Conservation (phyloP, 2,888 invertebrate genomes). For the Apoda limacodes region DNA sequence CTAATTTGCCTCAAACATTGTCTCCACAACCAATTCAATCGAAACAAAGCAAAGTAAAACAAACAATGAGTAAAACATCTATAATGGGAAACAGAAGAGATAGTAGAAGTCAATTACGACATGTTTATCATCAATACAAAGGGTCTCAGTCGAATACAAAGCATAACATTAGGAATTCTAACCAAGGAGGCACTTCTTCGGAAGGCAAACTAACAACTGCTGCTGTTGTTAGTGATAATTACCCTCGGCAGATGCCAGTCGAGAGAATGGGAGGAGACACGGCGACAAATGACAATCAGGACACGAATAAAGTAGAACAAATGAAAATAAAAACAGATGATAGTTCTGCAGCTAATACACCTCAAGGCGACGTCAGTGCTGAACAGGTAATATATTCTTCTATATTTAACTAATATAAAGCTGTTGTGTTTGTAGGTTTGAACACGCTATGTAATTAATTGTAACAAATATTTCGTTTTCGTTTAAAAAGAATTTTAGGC, state of each 20-base stretch:
- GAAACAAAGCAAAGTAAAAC: constrained; percentile 36
- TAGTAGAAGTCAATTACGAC: constrained; percentile 47
- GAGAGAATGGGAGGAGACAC: constrained; percentile 49
- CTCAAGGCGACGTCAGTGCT: constrained; percentile 15
- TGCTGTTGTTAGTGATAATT: constrained; percentile 16
- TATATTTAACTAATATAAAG: no score
- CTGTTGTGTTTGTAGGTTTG: no score
- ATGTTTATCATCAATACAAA: constrained; percentile 51
- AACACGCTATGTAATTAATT: no score
- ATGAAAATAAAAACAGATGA: constrained; percentile 33
- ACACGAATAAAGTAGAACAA: constrained; percentile 22
- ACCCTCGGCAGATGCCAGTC: constrained; percentile 27
- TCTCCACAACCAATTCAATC: constrained; percentile 32
- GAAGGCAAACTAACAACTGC: constrained; percentile 38
- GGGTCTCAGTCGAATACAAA: constrained; percentile 51
- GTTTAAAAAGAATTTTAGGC: no score
- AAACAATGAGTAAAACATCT: constrained; percentile 50
- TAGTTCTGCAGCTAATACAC: constrained; percentile 27
- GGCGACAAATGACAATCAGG: constrained; percentile 26
- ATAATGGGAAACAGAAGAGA: constrained; percentile 36
- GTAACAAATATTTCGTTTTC: no score
- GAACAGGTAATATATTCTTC: constrained; percentile 31
- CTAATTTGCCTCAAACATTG: constrained; percentile 40
- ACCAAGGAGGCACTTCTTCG: constrained; percentile 32
- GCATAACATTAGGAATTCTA: constrained; percentile 33